Evolutionary conservation across 2,888 invertebrate species (phyloP).

Genomic region (Elysia crispata): DNA sequence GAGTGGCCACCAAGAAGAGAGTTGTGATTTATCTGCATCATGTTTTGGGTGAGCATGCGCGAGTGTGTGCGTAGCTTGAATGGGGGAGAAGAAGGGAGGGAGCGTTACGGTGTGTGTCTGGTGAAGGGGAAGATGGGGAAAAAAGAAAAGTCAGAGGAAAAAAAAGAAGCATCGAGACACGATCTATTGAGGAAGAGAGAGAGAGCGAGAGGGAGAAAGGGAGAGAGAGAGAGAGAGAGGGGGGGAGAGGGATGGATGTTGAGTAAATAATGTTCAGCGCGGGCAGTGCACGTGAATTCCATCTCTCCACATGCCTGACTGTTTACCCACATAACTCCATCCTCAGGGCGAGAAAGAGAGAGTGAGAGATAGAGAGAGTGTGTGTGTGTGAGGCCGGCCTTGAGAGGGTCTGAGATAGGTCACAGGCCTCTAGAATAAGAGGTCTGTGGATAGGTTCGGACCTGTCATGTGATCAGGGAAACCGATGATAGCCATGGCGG

Average conservation of each 20-base stretch:
- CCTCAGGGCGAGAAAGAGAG: background rate
- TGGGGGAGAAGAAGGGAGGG: background rate
- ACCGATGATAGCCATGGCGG: background rate
- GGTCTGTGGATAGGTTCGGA: background rate
- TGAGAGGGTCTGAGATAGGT: too few species aligned
- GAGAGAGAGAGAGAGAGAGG: constrained; percentile 29
- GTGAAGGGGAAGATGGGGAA: background rate
- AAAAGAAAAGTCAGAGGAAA: background rate
- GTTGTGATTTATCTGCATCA: too few species aligned
- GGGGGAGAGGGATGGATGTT: background rate
- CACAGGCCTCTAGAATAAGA: too few species aligned
- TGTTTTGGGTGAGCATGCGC: too few species aligned
- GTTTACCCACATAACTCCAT: constrained; percentile 3
- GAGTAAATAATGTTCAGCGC: background rate
- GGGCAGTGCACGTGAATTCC: background rate
- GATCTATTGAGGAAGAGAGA: background rate
- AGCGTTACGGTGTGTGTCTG: too few species aligned
- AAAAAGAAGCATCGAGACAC: background rate
- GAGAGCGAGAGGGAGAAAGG: background rate
- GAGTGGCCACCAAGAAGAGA: background rate
- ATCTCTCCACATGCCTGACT: background rate
- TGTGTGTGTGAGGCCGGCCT: background rate
- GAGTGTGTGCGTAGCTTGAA: too few species aligned
- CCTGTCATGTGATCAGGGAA: background rate
- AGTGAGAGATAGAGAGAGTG: too few species aligned